Evolutionary conservation across 2,888 invertebrate species (phyloP).

Genomic region (Archaeoteleia sp.): DNA sequence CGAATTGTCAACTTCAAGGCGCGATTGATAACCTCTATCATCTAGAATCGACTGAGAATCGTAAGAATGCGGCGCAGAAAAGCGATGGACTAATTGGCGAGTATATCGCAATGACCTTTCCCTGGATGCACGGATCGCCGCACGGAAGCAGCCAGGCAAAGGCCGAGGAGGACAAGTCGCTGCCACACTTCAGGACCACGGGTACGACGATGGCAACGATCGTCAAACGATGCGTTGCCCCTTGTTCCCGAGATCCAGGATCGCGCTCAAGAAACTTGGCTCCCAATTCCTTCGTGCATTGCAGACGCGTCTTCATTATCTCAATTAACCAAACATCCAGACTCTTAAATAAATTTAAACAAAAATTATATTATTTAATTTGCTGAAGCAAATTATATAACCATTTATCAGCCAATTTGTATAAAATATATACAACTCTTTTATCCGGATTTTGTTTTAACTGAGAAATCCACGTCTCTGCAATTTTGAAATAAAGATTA

Average conservation of each 20-base stretch:
- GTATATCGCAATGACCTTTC: constrained; percentile 6
- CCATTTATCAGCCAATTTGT: no score
- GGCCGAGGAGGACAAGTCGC: constrained; percentile 1
- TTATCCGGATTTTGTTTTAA: no score
- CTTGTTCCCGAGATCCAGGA: constrained; percentile 70
- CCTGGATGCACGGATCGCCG: constrained; percentile 16
- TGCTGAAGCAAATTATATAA: no score
- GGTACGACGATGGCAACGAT: constrained; percentile 69
- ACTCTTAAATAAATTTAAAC: no score
- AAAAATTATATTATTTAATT: no score
- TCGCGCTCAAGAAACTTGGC: constrained; percentile 26
- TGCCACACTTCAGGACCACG: constrained; percentile 56
- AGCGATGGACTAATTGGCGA: constrained; percentile 13
- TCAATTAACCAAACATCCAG: background rate
- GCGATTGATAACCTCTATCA: constrained; percentile 91
- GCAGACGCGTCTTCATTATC: background rate
- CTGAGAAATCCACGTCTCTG: no score
- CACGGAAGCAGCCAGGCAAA: constrained; percentile 12
- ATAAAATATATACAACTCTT: no score
- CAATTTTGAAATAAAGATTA: no score
- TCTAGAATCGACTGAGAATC: constrained; percentile 76
- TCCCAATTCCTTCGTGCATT: constrained; percentile 8
- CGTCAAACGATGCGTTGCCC: constrained; percentile 61
- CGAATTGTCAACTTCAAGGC: constrained; percentile 95
- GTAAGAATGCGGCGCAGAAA: constrained; percentile 32